These are phyloP conservation scores for Diogma glabrata DNA, from an alignment of 2,888 invertebrate species.

Conservation along the genomic window DNA sequence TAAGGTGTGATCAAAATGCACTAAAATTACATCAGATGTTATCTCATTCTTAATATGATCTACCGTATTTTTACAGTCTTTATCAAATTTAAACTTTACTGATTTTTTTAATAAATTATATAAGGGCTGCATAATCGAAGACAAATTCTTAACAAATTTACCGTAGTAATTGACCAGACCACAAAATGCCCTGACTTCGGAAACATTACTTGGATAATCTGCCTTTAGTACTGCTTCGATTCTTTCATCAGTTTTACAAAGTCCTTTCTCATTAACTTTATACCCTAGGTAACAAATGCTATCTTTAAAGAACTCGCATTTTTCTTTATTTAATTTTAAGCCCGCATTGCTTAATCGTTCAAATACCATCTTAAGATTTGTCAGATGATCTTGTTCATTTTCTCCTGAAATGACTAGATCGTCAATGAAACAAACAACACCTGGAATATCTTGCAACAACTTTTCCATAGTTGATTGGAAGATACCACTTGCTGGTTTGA, in stretches of 20 bases:
- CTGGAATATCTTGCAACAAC: slow-evolving; percentile 18
- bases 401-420: slow-evolving; percentile 26
- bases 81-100: slow-evolving; percentile 22
- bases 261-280: slow-evolving; percentile 22
- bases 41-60: slow-evolving; percentile 23
- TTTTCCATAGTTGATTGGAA: too few species aligned
- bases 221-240: slow-evolving; percentile 22
- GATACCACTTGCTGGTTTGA: slow-evolving; percentile 29
- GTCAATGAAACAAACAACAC: slow-evolving; percentile 20
- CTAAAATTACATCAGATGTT: slow-evolving; percentile 16
- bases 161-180: slow-evolving; percentile 30
- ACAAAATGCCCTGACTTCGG: slow-evolving; percentile 23
- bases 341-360: slow-evolving; percentile 15
- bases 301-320: slow-evolving; percentile 23
- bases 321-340: slow-evolving; percentile 23
- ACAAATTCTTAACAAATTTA: slow-evolving; percentile 27
- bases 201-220: slow-evolving; percentile 19
- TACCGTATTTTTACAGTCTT: slow-evolving; percentile 24
- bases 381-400: slow-evolving; percentile 19
- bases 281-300: slow-evolving; percentile 25
- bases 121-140: slow-evolving; percentile 24
- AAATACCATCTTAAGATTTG: slow-evolving; percentile 22
- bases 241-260: too few species aligned
- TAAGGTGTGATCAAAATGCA: slow-evolving; percentile 18
- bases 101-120: slow-evolving; percentile 20